Evolutionary conservation across 2,113 vertebrate genomes (phyloP).

Genomic region (Empidonax alnorum): DNA sequence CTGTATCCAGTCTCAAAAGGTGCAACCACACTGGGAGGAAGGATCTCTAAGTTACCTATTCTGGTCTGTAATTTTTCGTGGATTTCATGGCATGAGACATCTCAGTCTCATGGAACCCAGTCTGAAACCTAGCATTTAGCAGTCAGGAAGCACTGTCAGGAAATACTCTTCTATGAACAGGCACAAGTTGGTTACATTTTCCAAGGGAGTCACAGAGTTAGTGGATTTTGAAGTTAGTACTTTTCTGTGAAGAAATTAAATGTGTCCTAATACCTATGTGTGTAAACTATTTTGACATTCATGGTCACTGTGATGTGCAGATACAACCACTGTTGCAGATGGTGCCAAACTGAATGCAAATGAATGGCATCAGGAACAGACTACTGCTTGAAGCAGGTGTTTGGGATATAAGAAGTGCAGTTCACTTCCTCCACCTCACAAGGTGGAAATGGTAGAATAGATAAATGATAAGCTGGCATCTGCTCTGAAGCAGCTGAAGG

Average conservation of each 20-base stretch:
- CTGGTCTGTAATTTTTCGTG: not conserved
- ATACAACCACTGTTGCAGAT: not conserved
- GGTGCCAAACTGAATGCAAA: not conserved
- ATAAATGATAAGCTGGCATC: not conserved
- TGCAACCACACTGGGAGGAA: not conserved
- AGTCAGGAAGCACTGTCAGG: not conserved
- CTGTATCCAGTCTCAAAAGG: not conserved
- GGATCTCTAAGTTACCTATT: not conserved
- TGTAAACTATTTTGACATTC: not conserved
- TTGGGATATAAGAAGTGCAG: not conserved
- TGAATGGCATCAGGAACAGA: not conserved
- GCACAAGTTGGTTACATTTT: not conserved
- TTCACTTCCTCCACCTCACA: not conserved
- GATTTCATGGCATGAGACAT: not conserved
- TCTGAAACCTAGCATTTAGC: not conserved
- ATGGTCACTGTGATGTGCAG: not conserved
- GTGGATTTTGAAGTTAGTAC: not conserved
- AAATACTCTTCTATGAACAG: not conserved
- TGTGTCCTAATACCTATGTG: not conserved
- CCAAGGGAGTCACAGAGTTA: not conserved
- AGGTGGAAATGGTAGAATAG: not conserved
- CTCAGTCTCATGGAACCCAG: not conserved
- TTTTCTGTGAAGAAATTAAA: not conserved
- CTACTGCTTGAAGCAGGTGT: not conserved
- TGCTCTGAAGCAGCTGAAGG: not conserved